A percentile compares a stretch with the other conserved stretches of the same genome.
Evolutionary conservation across 2,888 invertebrate genomes (phyloP).

Genomic region (Lasioglossum oenotherae): DNA sequence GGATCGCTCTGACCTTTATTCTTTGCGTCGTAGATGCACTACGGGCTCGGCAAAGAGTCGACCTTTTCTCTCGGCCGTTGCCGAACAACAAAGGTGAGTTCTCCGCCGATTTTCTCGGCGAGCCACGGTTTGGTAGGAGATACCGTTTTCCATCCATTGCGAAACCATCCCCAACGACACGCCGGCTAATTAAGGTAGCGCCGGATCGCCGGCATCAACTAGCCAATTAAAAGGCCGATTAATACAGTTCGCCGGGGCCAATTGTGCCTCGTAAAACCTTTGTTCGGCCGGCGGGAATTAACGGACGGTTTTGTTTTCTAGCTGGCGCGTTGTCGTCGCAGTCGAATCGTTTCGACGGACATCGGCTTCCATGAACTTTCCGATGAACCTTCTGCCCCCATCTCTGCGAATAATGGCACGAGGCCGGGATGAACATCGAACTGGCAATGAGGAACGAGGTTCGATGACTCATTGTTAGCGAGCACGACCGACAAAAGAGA

Average conservation of each 20-base stretch:
- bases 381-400: neutral
- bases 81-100: constrained; percentile 41
- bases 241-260: constrained; percentile 13
- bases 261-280: constrained; percentile 5
- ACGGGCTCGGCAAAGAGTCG: constrained; percentile 47
- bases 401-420: constrained; percentile 3
- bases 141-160: neutral
- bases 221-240: constrained; percentile 26
- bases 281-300: constrained; percentile 10
- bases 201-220: constrained; percentile 11
- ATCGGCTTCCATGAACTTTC: neutral
- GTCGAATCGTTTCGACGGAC: neutral
- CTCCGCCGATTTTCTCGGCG: constrained; percentile 2
- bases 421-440: neutral
- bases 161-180: neutral
- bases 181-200: constrained; percentile 22
- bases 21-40: constrained; percentile 51
- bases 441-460: neutral
- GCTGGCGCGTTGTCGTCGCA: neutral
- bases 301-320: neutral
- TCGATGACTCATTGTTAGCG: constrained; percentile 44
- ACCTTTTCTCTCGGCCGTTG: constrained; percentile 61
- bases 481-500: constrained; percentile 25
- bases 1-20: constrained; percentile 71
- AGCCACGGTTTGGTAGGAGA: neutral